These are phyloP conservation scores for Tetramorium parvispinum DNA, from an alignment of 1,140 invertebrate genomes.

Conservation along the genomic window DNA sequence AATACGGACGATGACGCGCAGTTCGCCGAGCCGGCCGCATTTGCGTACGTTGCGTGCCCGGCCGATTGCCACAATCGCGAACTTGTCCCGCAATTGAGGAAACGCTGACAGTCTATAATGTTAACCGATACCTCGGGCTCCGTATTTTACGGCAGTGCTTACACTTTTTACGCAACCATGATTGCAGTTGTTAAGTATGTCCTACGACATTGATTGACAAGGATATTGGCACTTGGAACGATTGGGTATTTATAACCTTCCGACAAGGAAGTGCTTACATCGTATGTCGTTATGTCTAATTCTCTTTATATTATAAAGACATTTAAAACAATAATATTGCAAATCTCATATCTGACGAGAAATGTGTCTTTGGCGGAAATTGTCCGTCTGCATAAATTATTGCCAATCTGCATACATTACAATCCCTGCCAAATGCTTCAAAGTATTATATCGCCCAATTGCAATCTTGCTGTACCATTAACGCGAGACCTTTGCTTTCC, in stretches of 20 bases:
- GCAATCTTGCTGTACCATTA: no score
- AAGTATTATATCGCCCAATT: neutral
- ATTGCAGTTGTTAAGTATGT: neutral
- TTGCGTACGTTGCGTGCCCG: neutral
- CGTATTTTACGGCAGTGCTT: conserved; percentile 15
- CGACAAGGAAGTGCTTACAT: neutral
- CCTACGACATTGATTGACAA: neutral
- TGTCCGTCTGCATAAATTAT: conserved; percentile 5
- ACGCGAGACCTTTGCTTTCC: no score
- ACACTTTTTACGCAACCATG: neutral
- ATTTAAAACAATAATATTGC: neutral
- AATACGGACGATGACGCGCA: conserved; percentile 79
- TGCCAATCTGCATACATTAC: neutral
- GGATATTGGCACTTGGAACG: neutral
- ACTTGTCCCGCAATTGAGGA: conserved; percentile 12
- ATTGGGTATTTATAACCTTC: neutral
- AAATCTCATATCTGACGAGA: neutral
- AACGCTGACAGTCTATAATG: conserved; percentile 32
- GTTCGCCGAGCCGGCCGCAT: conserved; percentile 49
- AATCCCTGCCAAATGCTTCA: conserved; percentile 10
- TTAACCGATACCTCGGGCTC: conserved; percentile 14
- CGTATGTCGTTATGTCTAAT: neutral
- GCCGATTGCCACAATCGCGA: neutral
- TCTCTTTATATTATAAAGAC: neutral
- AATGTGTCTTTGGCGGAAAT: conserved; percentile 9